Percentiles rank a stretch among this genome's conserved stretches.
phyloP scores from a whole-genome alignment of 2,888 invertebrate genomes.

The Pammene aurita region DNA sequence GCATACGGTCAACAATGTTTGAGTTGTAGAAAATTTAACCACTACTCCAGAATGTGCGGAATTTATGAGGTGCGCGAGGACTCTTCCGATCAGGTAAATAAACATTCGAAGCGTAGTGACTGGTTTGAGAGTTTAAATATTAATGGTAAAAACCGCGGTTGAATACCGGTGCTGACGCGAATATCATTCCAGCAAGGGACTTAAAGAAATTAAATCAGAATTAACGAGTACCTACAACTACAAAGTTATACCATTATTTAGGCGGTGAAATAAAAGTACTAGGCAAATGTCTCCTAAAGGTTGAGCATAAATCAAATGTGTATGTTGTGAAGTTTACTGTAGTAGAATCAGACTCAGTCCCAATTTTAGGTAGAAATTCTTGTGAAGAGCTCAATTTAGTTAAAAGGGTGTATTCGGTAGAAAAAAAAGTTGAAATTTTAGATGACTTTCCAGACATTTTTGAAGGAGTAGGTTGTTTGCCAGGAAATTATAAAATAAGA shows the following conservation, averaged over 20 bases:
- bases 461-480: constrained; percentile 25
- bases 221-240: too few relatives aligned
- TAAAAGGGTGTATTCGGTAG: constrained; percentile 34
- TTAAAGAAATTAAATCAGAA: too few relatives aligned
- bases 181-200: too few relatives aligned
- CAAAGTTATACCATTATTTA: too few relatives aligned
- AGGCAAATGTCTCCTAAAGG: constrained; percentile 44
- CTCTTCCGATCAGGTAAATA: too few relatives aligned
- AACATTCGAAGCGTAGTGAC: too few relatives aligned
- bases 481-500: constrained; percentile 33
- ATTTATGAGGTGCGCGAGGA: too few relatives aligned
- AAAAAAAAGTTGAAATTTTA: constrained; percentile 21
- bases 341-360: too few relatives aligned
- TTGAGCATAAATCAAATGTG: constrained; percentile 32
- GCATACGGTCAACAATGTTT: too few relatives aligned
- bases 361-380: constrained; percentile 14
- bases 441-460: constrained; percentile 15
- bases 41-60: too few relatives aligned
- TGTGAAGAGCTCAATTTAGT: constrained; percentile 44
- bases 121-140: constrained; percentile 43
- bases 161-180: constrained; percentile 32
- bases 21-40: too few relatives aligned
- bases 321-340: constrained; percentile 26
- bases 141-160: constrained; percentile 40
- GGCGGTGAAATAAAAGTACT: constrained; percentile 34